Conservation (phyloP, 64 coral and sea anemone species). For the Actinia equina region DNA sequence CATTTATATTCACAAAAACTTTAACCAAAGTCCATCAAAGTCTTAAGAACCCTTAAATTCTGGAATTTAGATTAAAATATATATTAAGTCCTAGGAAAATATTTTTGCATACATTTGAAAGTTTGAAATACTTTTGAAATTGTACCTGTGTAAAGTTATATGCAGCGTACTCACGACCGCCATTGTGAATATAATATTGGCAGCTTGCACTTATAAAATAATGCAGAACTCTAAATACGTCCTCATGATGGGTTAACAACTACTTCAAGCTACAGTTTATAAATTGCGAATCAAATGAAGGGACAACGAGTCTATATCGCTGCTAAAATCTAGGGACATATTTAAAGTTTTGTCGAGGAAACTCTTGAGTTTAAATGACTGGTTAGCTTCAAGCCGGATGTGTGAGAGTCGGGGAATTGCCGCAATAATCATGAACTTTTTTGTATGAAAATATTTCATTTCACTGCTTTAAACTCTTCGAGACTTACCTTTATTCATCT, state of each 20-base stretch:
- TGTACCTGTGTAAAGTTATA: not conserved
- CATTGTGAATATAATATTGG: not conserved
- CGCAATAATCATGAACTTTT: not conserved
- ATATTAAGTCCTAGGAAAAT: no score
- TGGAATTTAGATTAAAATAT: no score
- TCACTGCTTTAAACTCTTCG: not conserved
- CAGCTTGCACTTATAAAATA: not conserved
- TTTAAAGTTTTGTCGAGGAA: not conserved
- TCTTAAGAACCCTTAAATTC: no score
- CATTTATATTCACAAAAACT: no score
- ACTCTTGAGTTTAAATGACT: not conserved
- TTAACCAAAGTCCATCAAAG: no score
- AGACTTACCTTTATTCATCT: slow-evolving; percentile 1
- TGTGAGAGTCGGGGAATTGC: not conserved
- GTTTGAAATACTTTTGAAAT: not conserved
- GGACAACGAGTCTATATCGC: not conserved
- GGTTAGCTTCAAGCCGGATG: not conserved
- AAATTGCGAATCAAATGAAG: not conserved
- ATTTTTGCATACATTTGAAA: not conserved
- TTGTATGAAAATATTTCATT: not conserved
- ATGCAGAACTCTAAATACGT: not conserved
- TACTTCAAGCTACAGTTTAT: not conserved
- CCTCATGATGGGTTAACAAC: not conserved
- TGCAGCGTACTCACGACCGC: not conserved
- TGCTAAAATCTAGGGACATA: not conserved